Percentiles rank a stretch among this genome's conserved stretches.
Evolutionary conservation across 2,797 vertebrate species (phyloP).

Genomic region (Huso huso): DNA sequence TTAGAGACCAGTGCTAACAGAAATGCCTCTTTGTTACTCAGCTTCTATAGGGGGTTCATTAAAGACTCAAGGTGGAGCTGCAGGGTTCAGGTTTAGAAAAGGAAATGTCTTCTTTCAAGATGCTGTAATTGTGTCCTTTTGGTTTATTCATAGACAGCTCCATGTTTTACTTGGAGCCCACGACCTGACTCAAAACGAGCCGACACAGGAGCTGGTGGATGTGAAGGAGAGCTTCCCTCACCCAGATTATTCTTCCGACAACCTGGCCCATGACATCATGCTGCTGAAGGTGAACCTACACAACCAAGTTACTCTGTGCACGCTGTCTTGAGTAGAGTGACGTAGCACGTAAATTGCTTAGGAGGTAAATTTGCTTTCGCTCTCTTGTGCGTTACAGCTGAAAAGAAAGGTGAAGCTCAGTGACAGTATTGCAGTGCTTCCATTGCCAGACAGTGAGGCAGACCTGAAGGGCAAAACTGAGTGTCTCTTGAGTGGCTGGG

Average conservation of each 20-base stretch:
- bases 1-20: neutral
- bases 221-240: neutral
- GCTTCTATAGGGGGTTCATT: no score
- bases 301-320: no score
- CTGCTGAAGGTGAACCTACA: neutral
- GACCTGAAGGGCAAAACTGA: neutral
- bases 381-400: neutral
- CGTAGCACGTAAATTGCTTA: no score
- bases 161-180: neutral
- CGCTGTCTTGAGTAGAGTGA: no score
- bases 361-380: no score
- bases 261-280: neutral
- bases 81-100: no score
- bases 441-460: neutral
- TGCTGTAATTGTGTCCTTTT: no score
- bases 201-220: neutral
- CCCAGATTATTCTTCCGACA: neutral
- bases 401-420: neutral
- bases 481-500: neutral
- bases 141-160: neutral
- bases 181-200: neutral
- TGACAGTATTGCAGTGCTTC: neutral
- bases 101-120: no score
- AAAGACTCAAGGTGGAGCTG: neutral
- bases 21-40: neutral